These are phyloP conservation scores for Drosophila borborema DNA, from an alignment of 2,888 invertebrate species.

Conservation along the genomic window DNA sequence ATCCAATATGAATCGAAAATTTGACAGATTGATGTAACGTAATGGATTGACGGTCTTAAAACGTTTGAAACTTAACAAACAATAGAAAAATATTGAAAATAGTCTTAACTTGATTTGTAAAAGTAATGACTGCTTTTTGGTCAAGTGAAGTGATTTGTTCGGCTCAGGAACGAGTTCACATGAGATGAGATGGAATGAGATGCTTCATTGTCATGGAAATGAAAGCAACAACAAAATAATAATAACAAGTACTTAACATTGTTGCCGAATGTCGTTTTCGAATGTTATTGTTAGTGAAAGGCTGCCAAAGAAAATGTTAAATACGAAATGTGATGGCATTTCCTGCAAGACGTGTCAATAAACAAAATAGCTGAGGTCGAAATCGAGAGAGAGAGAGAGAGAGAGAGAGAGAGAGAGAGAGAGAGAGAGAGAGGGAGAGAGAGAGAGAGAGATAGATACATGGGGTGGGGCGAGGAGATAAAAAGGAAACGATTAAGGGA, in stretches of 20 bases:
- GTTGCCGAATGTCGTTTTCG: slow-evolving; percentile 35
- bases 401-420: background rate
- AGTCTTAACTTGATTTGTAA: slow-evolving; percentile 27
- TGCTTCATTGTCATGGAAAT: slow-evolving; percentile 60
- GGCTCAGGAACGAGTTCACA: slow-evolving; percentile 8
- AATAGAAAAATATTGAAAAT: slow-evolving; percentile 36
- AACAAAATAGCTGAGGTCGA: slow-evolving; percentile 45
- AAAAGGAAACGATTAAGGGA: background rate
- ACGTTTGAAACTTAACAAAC: slow-evolving; percentile 52
- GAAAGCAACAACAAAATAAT: slow-evolving; percentile 29
- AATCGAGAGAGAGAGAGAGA: background rate
- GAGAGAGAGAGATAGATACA: background rate
- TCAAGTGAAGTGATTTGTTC: slow-evolving; percentile 13
- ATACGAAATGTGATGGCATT: slow-evolving; percentile 57
- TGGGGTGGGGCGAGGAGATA: background rate
- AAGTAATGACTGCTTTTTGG: slow-evolving; percentile 26
- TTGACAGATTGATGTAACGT: slow-evolving; percentile 9
- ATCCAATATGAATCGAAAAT: background rate
- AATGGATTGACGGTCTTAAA: slow-evolving; percentile 27
- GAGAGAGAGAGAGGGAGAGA: background rate
- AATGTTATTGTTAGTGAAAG: slow-evolving; percentile 54
- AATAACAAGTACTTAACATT: slow-evolving; percentile 38
- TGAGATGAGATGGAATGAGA: slow-evolving; percentile 16
- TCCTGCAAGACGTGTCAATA: slow-evolving; percentile 72
- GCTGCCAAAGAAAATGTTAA: slow-evolving; percentile 42